phyloP scores from a whole-genome alignment of 2,888 invertebrate genomes.

The Chesias legatella region DNA sequence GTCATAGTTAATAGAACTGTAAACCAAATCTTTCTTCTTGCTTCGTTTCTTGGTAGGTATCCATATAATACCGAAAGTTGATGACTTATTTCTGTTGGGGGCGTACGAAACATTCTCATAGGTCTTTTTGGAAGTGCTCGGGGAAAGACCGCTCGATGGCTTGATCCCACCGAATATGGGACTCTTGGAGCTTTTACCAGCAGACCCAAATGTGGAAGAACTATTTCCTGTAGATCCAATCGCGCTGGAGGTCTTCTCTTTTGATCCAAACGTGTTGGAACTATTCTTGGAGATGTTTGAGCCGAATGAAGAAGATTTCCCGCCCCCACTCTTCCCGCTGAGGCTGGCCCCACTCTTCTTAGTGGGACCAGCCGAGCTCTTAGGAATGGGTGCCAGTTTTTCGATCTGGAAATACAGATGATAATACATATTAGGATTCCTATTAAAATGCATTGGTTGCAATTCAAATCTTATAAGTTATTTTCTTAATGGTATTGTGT shows the following conservation, averaged over 20 bases:
- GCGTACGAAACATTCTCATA: conserved; percentile 40
- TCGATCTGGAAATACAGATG: conserved; percentile 17
- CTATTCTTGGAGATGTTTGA: conserved; percentile 16
- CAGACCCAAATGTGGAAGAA: conserved; percentile 25
- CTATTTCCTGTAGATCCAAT: too few species aligned
- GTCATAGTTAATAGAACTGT: conserved; percentile 50
- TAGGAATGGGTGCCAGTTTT: conserved; percentile 54
- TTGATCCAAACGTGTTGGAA: conserved; percentile 18
- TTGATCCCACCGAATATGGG: conserved; percentile 16
- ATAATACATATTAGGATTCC: too few species aligned
- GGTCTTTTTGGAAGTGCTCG: conserved; percentile 39
- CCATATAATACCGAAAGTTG: conserved; percentile 66
- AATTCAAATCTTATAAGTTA: too few species aligned
- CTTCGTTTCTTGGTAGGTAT: conserved; percentile 57
- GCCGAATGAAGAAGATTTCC: conserved; percentile 20
- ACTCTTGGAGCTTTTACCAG: conserved; percentile 9
- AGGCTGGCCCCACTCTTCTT: conserved; percentile 49
- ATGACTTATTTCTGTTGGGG: conserved; percentile 48
- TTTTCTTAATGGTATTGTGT: too few species aligned
- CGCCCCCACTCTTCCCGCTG: conserved; percentile 23
- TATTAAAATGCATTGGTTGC: too few species aligned
- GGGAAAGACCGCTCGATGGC: conserved; percentile 9
- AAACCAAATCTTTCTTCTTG: conserved; percentile 58
- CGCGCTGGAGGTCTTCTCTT: conserved; percentile 2
- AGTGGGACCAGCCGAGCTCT: conserved; percentile 47